These are phyloP conservation scores for Tenualosa ilisha DNA, from an alignment of 2,797 vertebrate species.

Conservation along the genomic window DNA sequence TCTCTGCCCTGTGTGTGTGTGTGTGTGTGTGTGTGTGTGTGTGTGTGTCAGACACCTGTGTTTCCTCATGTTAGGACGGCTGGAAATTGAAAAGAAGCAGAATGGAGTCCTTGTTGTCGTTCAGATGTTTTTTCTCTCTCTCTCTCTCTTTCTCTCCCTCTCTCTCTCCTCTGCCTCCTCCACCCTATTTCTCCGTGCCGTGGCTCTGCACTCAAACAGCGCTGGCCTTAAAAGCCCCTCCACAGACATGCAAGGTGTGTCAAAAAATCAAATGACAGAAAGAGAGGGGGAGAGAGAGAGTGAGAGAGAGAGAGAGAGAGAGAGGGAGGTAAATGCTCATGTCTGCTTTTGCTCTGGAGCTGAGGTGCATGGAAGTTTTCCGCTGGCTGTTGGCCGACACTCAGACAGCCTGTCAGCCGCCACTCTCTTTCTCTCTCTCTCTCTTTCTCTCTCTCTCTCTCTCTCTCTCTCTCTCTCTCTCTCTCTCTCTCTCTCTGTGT, in stretches of 20 bases:
- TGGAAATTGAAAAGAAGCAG: slow-evolving; percentile 13
- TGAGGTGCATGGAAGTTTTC: slow-evolving; percentile 15
- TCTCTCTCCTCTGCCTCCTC: not conserved
- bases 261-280: not conserved
- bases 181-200: not conserved
- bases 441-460: not conserved
- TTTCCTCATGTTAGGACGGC: not conserved
- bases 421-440: not conserved
- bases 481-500: not conserved
- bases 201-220: not conserved
- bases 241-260: not conserved
- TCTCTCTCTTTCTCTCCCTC: not conserved
- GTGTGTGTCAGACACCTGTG: slow-evolving; percentile 16
- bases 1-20: not conserved
- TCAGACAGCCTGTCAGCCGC: not conserved
- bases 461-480: not conserved
- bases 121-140: not conserved
- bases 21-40: not conserved
- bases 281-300: not conserved
- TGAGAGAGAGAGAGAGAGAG: not conserved
- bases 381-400: slow-evolving; percentile 1
- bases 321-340: not conserved
- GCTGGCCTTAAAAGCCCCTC: not conserved
- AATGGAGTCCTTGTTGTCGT: slow-evolving; percentile 6
- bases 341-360: not conserved